These are phyloP conservation scores for Mus spicilegus DNA, from an alignment of 2,113 vertebrate species.

Conservation along the genomic window DNA sequence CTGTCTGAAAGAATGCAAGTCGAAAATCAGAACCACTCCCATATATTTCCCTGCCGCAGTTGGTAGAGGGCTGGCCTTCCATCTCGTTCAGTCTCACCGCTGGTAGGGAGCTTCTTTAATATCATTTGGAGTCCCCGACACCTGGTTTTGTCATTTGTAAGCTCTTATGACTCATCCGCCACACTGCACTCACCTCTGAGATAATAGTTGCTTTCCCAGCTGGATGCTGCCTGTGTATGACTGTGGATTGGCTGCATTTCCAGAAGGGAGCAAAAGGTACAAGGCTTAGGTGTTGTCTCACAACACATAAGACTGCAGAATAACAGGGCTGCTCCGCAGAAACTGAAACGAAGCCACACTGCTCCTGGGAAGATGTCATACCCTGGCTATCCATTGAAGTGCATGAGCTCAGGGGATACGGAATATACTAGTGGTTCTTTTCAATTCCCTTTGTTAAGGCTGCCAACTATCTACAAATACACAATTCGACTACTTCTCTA, in stretches of 20 bases:
- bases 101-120: conserved; percentile 37
- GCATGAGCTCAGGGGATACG: conserved; percentile 70
- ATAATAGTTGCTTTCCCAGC: conserved; percentile 66
- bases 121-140: conserved; percentile 47
- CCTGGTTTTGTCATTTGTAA: conserved; percentile 73
- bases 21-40: conserved; percentile 68
- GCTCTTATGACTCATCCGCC: conserved; percentile 20
- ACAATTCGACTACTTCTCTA: conserved; percentile 45
- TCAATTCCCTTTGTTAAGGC: conserved; percentile 38
- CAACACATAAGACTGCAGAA: conserved; percentile 32
- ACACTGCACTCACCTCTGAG: conserved; percentile 46
- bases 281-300: conserved; percentile 59
- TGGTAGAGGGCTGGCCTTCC: conserved; percentile 58
- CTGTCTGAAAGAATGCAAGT: conserved; percentile 74
- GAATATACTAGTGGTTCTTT: conserved; percentile 65
- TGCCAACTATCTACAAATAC: conserved; percentile 72
- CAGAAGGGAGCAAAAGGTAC: conserved; percentile 55
- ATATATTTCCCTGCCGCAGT: conserved; percentile 29
- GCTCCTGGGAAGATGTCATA: conserved; percentile 72
- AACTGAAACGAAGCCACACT: conserved; percentile 57
- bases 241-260: conserved; percentile 64
- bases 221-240: conserved; percentile 66
- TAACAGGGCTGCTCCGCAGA: conserved; percentile 58
- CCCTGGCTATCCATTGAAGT: conserved; percentile 71
- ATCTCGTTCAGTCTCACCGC: conserved; percentile 38